These are phyloP conservation scores for Mactra quadrangularis DNA, from an alignment of 1,140 invertebrate genomes.

Conservation along the genomic window DNA sequence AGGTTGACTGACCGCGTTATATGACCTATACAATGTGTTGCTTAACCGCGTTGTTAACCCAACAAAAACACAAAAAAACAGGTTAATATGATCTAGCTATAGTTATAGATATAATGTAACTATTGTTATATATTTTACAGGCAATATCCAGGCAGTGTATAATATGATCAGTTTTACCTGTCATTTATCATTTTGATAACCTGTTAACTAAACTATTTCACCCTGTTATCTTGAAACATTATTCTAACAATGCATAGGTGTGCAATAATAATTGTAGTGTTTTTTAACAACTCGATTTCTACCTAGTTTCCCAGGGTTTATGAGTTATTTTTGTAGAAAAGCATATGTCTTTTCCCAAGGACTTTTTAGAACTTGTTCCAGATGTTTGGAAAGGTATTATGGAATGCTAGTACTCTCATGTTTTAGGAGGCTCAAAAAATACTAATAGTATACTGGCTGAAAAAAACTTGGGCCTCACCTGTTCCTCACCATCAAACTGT, in stretches of 20 bases:
- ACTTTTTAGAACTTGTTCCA: not conserved
- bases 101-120: too few relatives aligned
- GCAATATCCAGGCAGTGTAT: too few relatives aligned
- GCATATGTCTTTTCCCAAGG: slow-evolving; percentile 26
- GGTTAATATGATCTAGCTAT: too few relatives aligned
- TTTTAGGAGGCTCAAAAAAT: slow-evolving; percentile 25
- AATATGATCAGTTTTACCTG: too few relatives aligned
- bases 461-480: slow-evolving; percentile 20
- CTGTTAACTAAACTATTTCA: not conserved
- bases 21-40: too few relatives aligned
- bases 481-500: not conserved
- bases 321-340: slow-evolving; percentile 15
- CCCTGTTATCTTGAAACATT: slow-evolving; percentile 8
- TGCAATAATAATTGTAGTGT: not conserved
- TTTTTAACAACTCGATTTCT: not conserved
- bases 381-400: slow-evolving; percentile 25
- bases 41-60: too few relatives aligned
- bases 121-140: too few relatives aligned
- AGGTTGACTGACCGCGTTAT: too few relatives aligned
- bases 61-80: too few relatives aligned
- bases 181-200: not conserved
- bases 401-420: slow-evolving; percentile 11
- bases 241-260: slow-evolving; percentile 41
- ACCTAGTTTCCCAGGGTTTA: slow-evolving; percentile 2
- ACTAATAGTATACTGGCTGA: slow-evolving; percentile 26